Conservation (phyloP, 92 coral and sea anemone genomes). For the Pocillopora meandrina region DNA sequence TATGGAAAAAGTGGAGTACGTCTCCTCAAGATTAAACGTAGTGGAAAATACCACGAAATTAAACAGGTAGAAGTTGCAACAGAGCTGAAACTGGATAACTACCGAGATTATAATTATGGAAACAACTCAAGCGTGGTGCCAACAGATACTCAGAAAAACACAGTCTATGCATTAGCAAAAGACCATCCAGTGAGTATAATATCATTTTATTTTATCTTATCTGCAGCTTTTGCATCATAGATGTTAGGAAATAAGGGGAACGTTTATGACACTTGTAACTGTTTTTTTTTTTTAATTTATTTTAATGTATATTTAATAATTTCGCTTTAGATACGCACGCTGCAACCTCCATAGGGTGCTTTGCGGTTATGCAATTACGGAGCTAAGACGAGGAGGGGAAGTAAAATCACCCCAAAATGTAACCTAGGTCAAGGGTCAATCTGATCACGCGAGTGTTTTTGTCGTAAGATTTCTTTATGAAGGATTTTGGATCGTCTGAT, state of each 20-base stretch:
- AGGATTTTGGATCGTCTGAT: no score
- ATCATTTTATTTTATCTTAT: background rate
- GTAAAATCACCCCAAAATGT: no score
- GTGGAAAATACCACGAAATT: conserved; percentile 71
- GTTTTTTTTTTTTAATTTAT: background rate
- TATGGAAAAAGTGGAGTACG: conserved; percentile 86
- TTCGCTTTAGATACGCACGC: no score
- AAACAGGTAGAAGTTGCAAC: conserved; percentile 77
- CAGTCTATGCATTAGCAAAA: conserved; percentile 77
- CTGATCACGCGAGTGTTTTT: no score
- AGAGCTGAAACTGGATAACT: conserved; percentile 65
- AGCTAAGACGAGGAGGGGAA: no score
- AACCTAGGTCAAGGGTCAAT: no score
- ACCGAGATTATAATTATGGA: conserved; percentile 63
- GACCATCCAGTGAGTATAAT: conserved; percentile 56
- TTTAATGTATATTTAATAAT: no score
- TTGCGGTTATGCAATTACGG: no score
- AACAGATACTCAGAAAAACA: conserved; percentile 83
- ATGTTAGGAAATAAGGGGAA: no score
- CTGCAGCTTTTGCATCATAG: background rate
- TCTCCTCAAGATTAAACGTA: conserved; percentile 73
- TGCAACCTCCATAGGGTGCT: no score
- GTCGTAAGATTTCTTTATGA: no score
- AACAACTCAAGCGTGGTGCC: conserved; percentile 76
- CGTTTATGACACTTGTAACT: background rate